Percentiles rank a stretch among this genome's conserved stretches.
Conservation (phyloP, 2,113 vertebrate species). For the Cromileptes altivelis region DNA sequence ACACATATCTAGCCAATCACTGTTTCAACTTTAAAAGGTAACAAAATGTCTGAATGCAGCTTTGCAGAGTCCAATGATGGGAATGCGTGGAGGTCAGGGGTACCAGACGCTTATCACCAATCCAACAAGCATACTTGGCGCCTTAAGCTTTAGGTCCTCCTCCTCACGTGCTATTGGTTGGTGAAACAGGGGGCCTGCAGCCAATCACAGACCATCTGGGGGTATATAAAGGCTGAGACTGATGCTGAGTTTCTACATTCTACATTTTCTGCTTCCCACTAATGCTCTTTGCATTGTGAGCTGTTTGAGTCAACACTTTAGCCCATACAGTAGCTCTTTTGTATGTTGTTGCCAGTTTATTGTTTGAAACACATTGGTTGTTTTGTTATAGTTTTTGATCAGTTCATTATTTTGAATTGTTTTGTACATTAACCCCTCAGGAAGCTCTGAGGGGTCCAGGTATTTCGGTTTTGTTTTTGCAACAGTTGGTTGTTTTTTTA, state of each 20-base stretch:
- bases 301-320: too few species aligned
- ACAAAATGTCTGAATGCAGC: too few species aligned
- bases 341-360: too few species aligned
- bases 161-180: neutral
- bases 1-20: too few species aligned
- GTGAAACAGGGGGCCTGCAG: neutral
- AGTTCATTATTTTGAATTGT: neutral
- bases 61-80: too few species aligned
- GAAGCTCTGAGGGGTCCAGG: neutral
- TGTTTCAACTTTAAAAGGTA: too few species aligned
- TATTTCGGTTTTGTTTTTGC: neutral
- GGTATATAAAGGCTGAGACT: neutral
- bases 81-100: too few species aligned
- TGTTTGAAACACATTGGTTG: too few species aligned
- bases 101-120: too few species aligned
- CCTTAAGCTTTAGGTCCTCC: neutral
- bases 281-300: too few species aligned
- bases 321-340: too few species aligned
- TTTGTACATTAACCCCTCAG: neutral
- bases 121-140: neutral
- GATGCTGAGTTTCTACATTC: neutral
- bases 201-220: neutral
- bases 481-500: neutral
- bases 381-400: neutral
- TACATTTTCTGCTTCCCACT: too few species aligned